Evolutionary conservation across 2,888 invertebrate species (phyloP).

Genomic region (Drosophila phalerata): DNA sequence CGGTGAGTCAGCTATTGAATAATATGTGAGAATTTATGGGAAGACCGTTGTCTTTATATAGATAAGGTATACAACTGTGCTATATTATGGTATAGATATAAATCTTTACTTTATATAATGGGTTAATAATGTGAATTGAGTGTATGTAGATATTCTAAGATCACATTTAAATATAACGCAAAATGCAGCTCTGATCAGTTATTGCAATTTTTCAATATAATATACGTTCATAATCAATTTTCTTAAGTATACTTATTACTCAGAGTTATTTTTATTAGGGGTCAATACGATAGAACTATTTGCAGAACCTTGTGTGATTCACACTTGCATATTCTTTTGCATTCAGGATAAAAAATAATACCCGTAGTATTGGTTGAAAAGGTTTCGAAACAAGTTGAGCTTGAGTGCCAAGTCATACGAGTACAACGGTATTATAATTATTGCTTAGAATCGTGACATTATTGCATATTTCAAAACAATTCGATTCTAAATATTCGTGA

Average conservation of each 20-base stretch:
- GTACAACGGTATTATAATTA: slow-evolving; percentile 7
- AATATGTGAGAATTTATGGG: slow-evolving; percentile 2
- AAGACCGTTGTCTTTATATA: not conserved
- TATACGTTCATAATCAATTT: not conserved
- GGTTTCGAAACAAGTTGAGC: slow-evolving; percentile 4
- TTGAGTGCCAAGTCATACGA: not conserved
- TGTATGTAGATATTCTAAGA: no score
- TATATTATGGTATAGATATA: not conserved
- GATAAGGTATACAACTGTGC: not conserved
- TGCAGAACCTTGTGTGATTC: slow-evolving; percentile 1
- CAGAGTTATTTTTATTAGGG: not conserved
- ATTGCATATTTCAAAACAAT: slow-evolving; percentile 15
- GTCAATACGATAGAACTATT: slow-evolving; percentile 10
- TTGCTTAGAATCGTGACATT: slow-evolving; percentile 32
- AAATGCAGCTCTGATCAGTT: no score
- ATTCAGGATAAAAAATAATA: not conserved
- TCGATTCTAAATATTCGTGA: slow-evolving; percentile 36
- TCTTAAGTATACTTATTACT: not conserved
- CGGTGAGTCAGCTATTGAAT: slow-evolving; percentile 72
- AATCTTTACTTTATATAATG: no score
- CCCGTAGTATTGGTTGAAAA: not conserved
- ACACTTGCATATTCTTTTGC: slow-evolving; percentile 1
- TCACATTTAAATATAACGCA: no score
- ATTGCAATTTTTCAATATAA: no score
- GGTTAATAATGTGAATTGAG: no score